Base-by-base conservation (phyloP, 2,113 vertebrate genomes). In the Nibea coibor region DNA sequence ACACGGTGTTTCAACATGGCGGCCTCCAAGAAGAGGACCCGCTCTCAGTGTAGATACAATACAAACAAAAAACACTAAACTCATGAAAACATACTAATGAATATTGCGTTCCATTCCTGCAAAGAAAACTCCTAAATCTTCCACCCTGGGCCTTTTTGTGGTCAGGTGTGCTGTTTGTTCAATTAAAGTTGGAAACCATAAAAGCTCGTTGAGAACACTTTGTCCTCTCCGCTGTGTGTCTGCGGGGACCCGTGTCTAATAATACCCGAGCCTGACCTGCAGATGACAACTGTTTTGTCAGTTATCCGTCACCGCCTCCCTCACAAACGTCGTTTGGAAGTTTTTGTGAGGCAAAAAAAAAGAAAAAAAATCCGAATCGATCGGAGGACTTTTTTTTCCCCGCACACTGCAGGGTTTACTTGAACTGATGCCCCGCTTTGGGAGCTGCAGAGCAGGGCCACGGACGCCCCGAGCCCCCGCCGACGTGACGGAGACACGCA, bases 401-500 rank as follows among this genome's bases (percentile, higher is more conserved):
- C 9, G 53, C 76, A 42, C 53, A 6, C 62, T 17, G 78, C 53
- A 28, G 83, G 61, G 56, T 78, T 66, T 42, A 31, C 39, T 39
- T 53, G 57, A 62, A 59, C 10, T 16, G 62, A 70, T 54, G n/a
- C 78, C 88, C 88, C 59, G 45, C 75, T 69, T 42, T 31, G 81
- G 54, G 89, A 87, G 90, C 90, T 71, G 65, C 81, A 45, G 85
- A 88, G 83, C 88, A 53, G 84, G 91, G 88, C 86, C 73, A 26
- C 42, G 87, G 85, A 90, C 48, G 42, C 84, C 83, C 84, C 53
- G 76, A 90, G 90, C 89, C 90, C 90, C 86, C 62, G 83, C 82
- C 73, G 65, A 83, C 76, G 76, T 86, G 86, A 92, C 80, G 73
- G 88, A 88, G 87, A 89, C 83, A 80, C 64, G 73, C 88, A 92